Evolutionary conservation across 2,888 invertebrate species (phyloP), one percentile per base, ranked within the genome.

Genomic region (Aplocera efformata): DNA sequence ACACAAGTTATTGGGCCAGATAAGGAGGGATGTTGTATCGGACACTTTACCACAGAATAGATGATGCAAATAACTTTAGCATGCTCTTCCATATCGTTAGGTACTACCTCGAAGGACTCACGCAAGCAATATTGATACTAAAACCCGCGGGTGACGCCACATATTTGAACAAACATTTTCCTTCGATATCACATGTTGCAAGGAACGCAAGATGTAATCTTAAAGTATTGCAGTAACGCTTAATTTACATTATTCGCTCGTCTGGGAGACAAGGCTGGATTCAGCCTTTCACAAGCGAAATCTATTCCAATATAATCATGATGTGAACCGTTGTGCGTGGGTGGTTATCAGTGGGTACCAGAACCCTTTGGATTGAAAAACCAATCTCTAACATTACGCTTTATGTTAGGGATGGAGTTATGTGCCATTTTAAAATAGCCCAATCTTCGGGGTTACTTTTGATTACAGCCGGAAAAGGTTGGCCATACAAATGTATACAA

Each of bases 251-350:
- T 17, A 17, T 3, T 5, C 13, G 13, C 13, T 17, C 13, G 13
- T 17, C 13, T 3, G 13, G 13, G 13, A 17, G 13, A 17, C 13
- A n/a, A n/a, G 13, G 13, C 13, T 17, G 13, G 13, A 2, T 32
- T 32, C 23, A 32, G 28, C 36, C 42, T 36, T 42, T 36, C 28
- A 32, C 32, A 36, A 31, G 13, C 10, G 28, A 26, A 42, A 36
- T 36, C 32, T 42, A 36, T 42, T 42, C 36, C 36, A 32, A 32
- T 42, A 42, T 35, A 41, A 41, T 36, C 36, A 29, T 42, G 24
- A 23, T 8, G 20, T 3, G 31, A 32, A 17, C 26, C 21, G 31
- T n/a, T 21, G 28, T 34, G 33, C 35, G 35, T 29, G 32, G 42
- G 36, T 32, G 20, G 11, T 32, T 42, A 42, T 36, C 42, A 6